Conservation (phyloP, 2,113 vertebrate species). For the Semnopithecus entellus region DNA sequence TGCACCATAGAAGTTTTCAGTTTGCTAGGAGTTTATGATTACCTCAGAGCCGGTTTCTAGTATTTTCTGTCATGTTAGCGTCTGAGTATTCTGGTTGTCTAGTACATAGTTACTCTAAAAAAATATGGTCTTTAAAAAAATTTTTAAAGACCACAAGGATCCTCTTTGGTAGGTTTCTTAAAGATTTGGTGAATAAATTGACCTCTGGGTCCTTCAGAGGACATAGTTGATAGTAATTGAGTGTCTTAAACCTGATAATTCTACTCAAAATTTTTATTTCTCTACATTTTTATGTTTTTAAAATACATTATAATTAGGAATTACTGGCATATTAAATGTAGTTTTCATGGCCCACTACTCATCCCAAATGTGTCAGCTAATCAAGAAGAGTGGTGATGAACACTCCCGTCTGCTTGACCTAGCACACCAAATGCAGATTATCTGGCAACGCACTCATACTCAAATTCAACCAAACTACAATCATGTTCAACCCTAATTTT, state of each 20-base stretch:
- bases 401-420: slow-evolving; percentile 39
- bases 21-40: neutral
- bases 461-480: slow-evolving; percentile 30
- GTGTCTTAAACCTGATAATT: neutral
- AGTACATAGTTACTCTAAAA: neutral
- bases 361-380: slow-evolving; percentile 42
- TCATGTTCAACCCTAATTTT: neutral
- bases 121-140: neutral
- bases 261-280: neutral
- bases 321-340: slow-evolving; percentile 17
- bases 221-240: neutral
- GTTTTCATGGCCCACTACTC: neutral
- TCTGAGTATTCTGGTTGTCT: neutral
- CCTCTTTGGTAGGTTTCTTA: neutral
- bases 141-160: neutral
- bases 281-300: neutral
- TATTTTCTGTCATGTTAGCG: neutral
- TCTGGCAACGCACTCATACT: neutral
- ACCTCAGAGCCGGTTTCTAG: neutral
- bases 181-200: neutral
- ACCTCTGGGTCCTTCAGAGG: neutral
- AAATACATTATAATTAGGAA: neutral
- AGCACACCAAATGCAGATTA: neutral
- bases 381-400: slow-evolving; percentile 31
- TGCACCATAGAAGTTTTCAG: neutral